phyloP scores from a whole-genome alignment of 2,797 vertebrate species.

The Megaceryle alcyon region DNA sequence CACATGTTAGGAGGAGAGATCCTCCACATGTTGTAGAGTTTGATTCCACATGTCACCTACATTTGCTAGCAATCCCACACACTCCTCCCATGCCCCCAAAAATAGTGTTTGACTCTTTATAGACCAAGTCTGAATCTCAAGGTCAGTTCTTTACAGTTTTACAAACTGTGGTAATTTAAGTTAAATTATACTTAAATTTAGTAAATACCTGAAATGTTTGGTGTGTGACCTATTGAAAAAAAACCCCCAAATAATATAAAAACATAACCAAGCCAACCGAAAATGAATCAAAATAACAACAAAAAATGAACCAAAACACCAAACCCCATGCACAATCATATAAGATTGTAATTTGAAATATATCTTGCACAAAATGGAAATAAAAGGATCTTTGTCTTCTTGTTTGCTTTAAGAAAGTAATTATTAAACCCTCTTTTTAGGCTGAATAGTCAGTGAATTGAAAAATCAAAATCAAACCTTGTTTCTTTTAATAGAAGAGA shows the following conservation, averaged over 20 bases:
- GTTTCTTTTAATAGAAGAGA: not conserved
- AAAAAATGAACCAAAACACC: not conserved
- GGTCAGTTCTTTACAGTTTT: not conserved
- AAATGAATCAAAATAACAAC: too few species aligned
- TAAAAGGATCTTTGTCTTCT: not conserved
- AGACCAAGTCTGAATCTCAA: not conserved
- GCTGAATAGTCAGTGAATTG: not conserved
- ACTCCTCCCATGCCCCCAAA: too few species aligned
- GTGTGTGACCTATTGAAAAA: not conserved
- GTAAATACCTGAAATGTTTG: not conserved
- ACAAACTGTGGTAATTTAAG: not conserved
- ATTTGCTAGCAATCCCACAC: not conserved
- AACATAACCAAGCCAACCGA: too few species aligned
- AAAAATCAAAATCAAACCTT: not conserved
- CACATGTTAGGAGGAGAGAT: too few species aligned
- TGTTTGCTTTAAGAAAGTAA: not conserved
- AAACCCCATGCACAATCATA: not conserved
- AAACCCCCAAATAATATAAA: too few species aligned
- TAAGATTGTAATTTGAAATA: not conserved
- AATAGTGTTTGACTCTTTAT: not conserved
- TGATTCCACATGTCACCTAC: too few species aligned
- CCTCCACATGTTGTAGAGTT: too few species aligned
- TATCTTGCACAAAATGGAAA: not conserved
- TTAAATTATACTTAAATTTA: not conserved
- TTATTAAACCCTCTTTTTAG: not conserved